Base-by-base conservation (phyloP, 2,113 vertebrate species). In the Gambusia affinis region DNA sequence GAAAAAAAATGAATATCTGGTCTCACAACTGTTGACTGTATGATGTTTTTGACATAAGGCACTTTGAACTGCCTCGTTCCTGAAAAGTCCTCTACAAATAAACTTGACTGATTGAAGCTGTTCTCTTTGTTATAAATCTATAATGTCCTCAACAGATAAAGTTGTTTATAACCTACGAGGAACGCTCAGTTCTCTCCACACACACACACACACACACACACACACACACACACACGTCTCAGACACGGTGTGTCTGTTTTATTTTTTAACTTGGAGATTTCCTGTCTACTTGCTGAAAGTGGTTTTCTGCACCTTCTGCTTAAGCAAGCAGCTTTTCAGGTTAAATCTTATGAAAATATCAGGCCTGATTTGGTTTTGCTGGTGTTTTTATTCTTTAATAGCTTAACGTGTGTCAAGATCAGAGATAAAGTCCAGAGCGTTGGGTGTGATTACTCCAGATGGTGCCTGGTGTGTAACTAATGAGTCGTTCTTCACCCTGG, bases 401-500 rank as follows among this genome's bases (percentile, higher is more conserved):
- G 51, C 22, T 54, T 62, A n/a, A 57, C 27, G 31, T 10, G 51
- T 17, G 51, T 8, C 22, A 12, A 73, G 78, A 76, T 81, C 64
- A 80, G 72, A 64, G 82, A 82, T 71, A 63, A n/a, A 60, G 80
- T 85, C 76, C 65, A 47, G 6, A 31, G 81, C 37, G 89, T 67
- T 79, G 24, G 65, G 67, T 64, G 73, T 28, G 83, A 86, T 88
- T 64, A 37, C 83, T 86, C 83, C 89, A 92, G 82, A 88, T 88
- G 85, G 85, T 78, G 85, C 86, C 75, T 85, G 80, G 74, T 63
- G 64, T 78, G 85, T 76, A 87, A 87, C 87, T 90, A 89, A 91
- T 89, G 91, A 91, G 85, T 81, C 31, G 67, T 64, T 77, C 80
- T 82, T 89, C 87, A 92, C 85, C 90, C 70, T 44, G 29, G 89